These are phyloP conservation scores for Lepidocyrtinus sp. DNA, from an alignment of 2,888 invertebrate species.

Conservation along the genomic window DNA sequence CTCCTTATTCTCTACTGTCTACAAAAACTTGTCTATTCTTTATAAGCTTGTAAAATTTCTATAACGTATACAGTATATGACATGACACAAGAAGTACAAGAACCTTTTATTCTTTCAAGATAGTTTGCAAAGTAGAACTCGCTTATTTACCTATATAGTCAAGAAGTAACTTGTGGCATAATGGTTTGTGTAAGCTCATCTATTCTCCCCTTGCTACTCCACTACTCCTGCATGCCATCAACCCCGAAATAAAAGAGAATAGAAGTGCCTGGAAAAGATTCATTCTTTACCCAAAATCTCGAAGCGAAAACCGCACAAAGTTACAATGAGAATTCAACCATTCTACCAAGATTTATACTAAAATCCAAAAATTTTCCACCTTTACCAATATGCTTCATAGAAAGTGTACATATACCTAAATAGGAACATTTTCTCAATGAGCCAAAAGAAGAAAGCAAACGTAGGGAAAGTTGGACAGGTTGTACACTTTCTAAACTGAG, in stretches of 20 bases:
- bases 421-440: not conserved
- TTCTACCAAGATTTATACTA: not conserved
- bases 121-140: slow-evolving; percentile 7
- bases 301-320: slow-evolving; percentile 38
- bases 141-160: slow-evolving; percentile 14
- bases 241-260: slow-evolving; percentile 6
- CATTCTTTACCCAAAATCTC: slow-evolving; percentile 31
- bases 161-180: slow-evolving; percentile 44
- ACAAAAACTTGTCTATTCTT: slow-evolving; percentile 21
- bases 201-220: slow-evolving; percentile 24
- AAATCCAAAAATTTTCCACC: slow-evolving; percentile 7
- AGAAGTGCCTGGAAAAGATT: slow-evolving; percentile 47
- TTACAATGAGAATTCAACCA: slow-evolving; percentile 10
- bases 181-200: slow-evolving; percentile 52
- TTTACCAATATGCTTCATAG: not conserved
- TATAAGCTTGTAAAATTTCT: slow-evolving; percentile 45
- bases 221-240: slow-evolving; percentile 30
- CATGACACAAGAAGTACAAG: slow-evolving; percentile 50
- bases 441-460: not conserved
- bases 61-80: slow-evolving; percentile 40
- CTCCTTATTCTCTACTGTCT: not conserved
- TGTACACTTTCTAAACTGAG: not conserved
- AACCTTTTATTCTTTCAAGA: slow-evolving; percentile 30
- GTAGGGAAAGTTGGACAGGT: not conserved
- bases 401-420: not conserved